Conservation (phyloP, 1,140 invertebrate species). For the Conus betulinus region DNA sequence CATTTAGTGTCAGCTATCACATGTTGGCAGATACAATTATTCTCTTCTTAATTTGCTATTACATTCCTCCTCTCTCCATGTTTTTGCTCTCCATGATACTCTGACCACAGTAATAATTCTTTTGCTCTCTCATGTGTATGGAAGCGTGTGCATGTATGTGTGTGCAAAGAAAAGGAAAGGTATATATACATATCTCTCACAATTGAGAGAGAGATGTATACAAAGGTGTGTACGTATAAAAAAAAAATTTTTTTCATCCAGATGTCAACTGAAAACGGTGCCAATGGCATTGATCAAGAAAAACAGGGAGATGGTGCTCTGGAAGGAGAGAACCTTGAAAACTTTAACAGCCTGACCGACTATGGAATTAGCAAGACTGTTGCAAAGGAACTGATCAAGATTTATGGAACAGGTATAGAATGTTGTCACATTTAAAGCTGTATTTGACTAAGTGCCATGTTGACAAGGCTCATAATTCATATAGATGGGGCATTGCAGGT, state of each 20-base stretch:
- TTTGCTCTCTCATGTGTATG: background rate
- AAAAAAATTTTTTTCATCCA: constrained; percentile 36
- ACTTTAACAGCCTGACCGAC: constrained; percentile 84
- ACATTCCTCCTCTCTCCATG: no score
- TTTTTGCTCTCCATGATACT: background rate
- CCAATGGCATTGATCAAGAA: constrained; percentile 52
- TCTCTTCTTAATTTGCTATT: no score
- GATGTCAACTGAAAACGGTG: constrained; percentile 58
- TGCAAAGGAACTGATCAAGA: constrained; percentile 95
- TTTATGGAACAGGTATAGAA: constrained; percentile 90
- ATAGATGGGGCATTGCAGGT: no score
- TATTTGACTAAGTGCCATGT: no score
- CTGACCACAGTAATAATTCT: background rate
- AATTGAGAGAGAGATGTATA: no score
- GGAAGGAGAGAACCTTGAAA: constrained; percentile 82
- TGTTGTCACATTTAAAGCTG: background rate
- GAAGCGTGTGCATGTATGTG: no score
- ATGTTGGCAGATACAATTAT: no score
- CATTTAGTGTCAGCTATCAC: no score
- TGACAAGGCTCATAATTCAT: no score
- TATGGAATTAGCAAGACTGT: constrained; percentile 96
- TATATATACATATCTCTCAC: no score
- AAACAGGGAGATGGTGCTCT: constrained; percentile 56
- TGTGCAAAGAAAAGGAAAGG: no score
- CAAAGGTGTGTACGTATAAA: background rate